phyloP scores from a whole-genome alignment of 2,888 invertebrate genomes.

The Drosophila quinaria region DNA sequence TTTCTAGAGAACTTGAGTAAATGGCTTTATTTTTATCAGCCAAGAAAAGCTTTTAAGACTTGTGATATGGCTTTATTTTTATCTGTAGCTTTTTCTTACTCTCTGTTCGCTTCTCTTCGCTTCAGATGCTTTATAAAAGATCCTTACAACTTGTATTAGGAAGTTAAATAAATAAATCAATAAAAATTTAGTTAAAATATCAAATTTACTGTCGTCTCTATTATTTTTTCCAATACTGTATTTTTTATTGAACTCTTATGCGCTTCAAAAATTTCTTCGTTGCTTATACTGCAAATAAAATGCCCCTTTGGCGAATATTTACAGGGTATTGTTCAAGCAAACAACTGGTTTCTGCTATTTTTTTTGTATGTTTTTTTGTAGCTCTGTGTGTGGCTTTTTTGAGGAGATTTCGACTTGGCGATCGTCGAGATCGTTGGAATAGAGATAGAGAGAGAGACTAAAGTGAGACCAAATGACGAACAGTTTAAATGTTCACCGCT shows the following conservation, averaged over 20 bases:
- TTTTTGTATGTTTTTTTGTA: conserved; percentile 3
- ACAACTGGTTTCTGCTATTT: conserved; percentile 25
- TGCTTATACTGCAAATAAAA: neutral
- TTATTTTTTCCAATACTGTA: too few species aligned
- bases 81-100: too few species aligned
- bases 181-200: neutral
- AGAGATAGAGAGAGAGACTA: conserved; percentile 21
- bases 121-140: too few species aligned
- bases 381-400: conserved; percentile 34
- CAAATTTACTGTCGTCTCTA: neutral
- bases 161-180: too few species aligned
- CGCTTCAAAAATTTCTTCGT: neutral
- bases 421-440: conserved; percentile 23
- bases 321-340: conserved; percentile 19
- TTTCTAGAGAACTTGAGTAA: too few species aligned
- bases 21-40: too few species aligned
- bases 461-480: conserved; percentile 45
- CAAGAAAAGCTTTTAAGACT: too few species aligned
- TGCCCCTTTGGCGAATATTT: neutral
- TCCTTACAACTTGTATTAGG: too few species aligned
- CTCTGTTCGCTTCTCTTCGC: too few species aligned
- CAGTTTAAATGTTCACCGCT: conserved; percentile 54
- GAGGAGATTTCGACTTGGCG: conserved; percentile 5
- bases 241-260: too few species aligned
- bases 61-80: too few species aligned